A percentile compares a stretch with the other conserved stretches of the same genome.
Evolutionary conservation across 2,888 invertebrate species (phyloP).

Genomic region (Spisula subtruncata): DNA sequence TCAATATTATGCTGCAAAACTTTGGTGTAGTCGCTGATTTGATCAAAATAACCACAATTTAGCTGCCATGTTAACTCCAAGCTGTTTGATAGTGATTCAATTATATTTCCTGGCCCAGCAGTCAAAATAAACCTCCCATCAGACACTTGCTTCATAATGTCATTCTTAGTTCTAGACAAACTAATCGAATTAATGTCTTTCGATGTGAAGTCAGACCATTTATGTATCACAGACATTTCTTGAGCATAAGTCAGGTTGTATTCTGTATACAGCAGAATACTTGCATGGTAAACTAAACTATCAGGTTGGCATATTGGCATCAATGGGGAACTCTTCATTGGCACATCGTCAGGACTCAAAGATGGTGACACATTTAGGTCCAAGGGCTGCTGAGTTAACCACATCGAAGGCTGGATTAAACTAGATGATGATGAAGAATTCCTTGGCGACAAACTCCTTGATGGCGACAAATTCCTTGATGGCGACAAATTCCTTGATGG

Average conservation of each 20-base stretch:
- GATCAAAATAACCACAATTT: slow-evolving; percentile 57
- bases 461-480: not conserved
- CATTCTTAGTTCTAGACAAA: slow-evolving; percentile 33
- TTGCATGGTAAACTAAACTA: slow-evolving; percentile 53
- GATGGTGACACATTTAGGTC: not conserved
- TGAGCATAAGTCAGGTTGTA: slow-evolving; percentile 33
- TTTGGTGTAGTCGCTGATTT: slow-evolving; percentile 54
- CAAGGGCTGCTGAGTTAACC: not conserved
- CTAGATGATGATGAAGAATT: not conserved
- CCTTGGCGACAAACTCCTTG: no score
- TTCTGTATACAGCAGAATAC: slow-evolving; percentile 51
- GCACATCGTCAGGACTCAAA: not conserved
- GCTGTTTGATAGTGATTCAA: slow-evolving; percentile 55
- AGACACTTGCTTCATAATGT: slow-evolving; percentile 23
- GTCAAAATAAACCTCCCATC: slow-evolving; percentile 55
- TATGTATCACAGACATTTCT: slow-evolving; percentile 21
- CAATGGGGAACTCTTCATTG: not conserved
- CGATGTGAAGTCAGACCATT: slow-evolving; percentile 58
- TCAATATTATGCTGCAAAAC: slow-evolving; percentile 70
- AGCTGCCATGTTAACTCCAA: slow-evolving; percentile 64
- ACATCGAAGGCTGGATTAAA: not conserved
- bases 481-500: no score
- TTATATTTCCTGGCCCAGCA: slow-evolving; percentile 68
- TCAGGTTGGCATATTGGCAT: slow-evolving; percentile 19
- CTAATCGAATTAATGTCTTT: slow-evolving; percentile 53